These are phyloP conservation scores for Diachasmimorpha longicaudata DNA, from an alignment of 1,140 invertebrate species.

Conservation along the genomic window DNA sequence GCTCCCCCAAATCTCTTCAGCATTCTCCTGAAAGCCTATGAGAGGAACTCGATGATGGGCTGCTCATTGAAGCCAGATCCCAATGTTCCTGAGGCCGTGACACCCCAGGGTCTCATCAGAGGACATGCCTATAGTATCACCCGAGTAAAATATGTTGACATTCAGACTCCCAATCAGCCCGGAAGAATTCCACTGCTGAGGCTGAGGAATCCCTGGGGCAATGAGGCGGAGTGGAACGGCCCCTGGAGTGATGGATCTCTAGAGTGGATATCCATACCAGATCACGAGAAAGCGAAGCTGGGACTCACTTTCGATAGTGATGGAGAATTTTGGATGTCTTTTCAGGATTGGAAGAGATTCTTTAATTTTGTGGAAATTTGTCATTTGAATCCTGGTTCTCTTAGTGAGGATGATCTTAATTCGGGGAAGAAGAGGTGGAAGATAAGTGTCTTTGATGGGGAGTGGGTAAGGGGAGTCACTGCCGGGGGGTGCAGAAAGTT, in stretches of 20 bases:
- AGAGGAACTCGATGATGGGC: slow-evolving; percentile 94
- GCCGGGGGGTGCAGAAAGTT: slow-evolving; percentile 98
- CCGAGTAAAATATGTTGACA: slow-evolving; percentile 86
- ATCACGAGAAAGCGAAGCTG: slow-evolving; percentile 86
- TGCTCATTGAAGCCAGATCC: slow-evolving; percentile 96
- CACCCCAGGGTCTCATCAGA: slow-evolving; percentile 87
- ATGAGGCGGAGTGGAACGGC: slow-evolving; percentile 98
- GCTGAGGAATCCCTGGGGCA: slow-evolving; percentile 97
- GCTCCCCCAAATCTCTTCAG: slow-evolving; percentile 88
- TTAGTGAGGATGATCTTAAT: slow-evolving; percentile 78
- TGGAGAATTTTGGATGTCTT: slow-evolving; percentile 99
- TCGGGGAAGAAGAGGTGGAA: slow-evolving; percentile 88
- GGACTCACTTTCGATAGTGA: slow-evolving; percentile 93
- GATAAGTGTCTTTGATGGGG: slow-evolving; percentile 91
- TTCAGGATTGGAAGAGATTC: slow-evolving; percentile 78
- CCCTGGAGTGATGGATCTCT: slow-evolving; percentile 93
- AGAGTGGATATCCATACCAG: slow-evolving; percentile 93
- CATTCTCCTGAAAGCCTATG: slow-evolving; percentile 90
- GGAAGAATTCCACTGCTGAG: slow-evolving; percentile 88
- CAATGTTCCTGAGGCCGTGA: slow-evolving; percentile 85
- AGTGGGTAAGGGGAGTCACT: slow-evolving; percentile 91
- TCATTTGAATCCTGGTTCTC: slow-evolving; percentile 93
- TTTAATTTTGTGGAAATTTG: slow-evolving; percentile 91
- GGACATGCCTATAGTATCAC: slow-evolving; percentile 98
- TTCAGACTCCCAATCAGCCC: slow-evolving; percentile 78